Conservation (phyloP, 2,888 invertebrate species). For the Dendrolimus pini region DNA sequence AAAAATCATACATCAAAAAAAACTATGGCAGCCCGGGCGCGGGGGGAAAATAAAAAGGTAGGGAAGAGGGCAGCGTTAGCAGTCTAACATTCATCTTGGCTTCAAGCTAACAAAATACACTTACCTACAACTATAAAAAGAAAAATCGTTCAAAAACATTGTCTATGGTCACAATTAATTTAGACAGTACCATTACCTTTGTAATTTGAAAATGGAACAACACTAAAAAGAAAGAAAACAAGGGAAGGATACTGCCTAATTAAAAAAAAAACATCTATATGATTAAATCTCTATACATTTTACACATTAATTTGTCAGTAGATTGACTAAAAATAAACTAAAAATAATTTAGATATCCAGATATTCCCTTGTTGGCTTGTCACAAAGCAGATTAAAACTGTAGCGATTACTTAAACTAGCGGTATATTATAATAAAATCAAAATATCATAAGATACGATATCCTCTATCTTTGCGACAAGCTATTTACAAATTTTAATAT, state of each 20-base stretch:
- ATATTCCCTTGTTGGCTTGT: slow-evolving; percentile 54
- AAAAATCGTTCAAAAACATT: slow-evolving; percentile 42
- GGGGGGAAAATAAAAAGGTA: slow-evolving; percentile 62
- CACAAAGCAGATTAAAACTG: slow-evolving; percentile 51
- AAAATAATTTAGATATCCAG: slow-evolving; percentile 35
- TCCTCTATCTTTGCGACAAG: slow-evolving; percentile 70
- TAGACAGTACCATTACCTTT: slow-evolving; percentile 63
- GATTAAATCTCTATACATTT: slow-evolving; percentile 65
- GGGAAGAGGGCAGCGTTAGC: slow-evolving; percentile 64
- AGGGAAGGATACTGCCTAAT: slow-evolving; percentile 67
- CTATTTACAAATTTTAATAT: slow-evolving; percentile 52
- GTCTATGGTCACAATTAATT: slow-evolving; percentile 51
- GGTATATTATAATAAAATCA: slow-evolving; percentile 20
- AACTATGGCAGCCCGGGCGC: slow-evolving; percentile 72
- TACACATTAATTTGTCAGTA: slow-evolving; percentile 53
- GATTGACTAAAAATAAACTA: slow-evolving; percentile 25
- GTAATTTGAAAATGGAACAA: slow-evolving; percentile 13
- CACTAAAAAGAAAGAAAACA: slow-evolving; percentile 20
- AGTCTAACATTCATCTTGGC: slow-evolving; percentile 76
- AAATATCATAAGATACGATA: slow-evolving; percentile 28
- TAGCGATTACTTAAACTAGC: slow-evolving; percentile 19
- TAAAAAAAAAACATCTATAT: slow-evolving; percentile 65
- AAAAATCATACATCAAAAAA: slow-evolving; percentile 63
- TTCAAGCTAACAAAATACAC: slow-evolving; percentile 75
- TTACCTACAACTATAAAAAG: slow-evolving; percentile 70